Percentiles rank a stretch among this genome's conserved stretches.
These are phyloP conservation scores for Callimorpha dominula DNA, from an alignment of 2,888 invertebrate genomes.

Conservation along the genomic window DNA sequence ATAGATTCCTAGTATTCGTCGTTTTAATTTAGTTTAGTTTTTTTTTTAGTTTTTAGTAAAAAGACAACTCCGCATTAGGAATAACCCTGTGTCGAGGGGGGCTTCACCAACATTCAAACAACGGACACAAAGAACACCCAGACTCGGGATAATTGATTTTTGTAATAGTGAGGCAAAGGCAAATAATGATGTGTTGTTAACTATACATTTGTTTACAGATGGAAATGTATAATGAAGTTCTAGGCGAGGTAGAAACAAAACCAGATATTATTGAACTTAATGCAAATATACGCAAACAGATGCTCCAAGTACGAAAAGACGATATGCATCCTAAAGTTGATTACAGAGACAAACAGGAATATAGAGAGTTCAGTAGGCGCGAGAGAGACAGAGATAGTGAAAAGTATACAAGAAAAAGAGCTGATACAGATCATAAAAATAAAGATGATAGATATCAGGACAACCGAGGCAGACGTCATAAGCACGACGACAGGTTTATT, in stretches of 20 bases:
- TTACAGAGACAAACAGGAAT: conserved; percentile 19
- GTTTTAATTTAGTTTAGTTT: too few species aligned
- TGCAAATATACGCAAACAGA: conserved; percentile 10
- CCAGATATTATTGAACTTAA: conserved; percentile 8
- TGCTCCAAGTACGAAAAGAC: not conserved
- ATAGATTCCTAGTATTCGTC: conserved; percentile 1
- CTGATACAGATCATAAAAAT: not conserved
- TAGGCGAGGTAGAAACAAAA: conserved; percentile 18
- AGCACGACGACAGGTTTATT: conserved; percentile 1
- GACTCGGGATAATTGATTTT: too few species aligned
- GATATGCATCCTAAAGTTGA: conserved; percentile 9
- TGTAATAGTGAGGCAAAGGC: not conserved
- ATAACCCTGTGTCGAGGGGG: too few species aligned
- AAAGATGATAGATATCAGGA: not conserved
- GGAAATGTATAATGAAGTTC: conserved; percentile 53
- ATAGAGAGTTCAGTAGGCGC: not conserved
- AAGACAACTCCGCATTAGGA: too few species aligned
- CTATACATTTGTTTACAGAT: conserved; percentile 31
- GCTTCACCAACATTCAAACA: too few species aligned
- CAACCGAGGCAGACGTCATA: not conserved
- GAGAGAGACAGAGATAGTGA: conserved; percentile 12
- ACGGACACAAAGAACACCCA: too few species aligned
- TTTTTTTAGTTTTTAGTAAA: too few species aligned
- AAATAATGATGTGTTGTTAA: not conserved
- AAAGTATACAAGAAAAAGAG: not conserved